Evolutionary conservation across 1,140 invertebrate genomes (phyloP).

Genomic region (Whitmania pigra): DNA sequence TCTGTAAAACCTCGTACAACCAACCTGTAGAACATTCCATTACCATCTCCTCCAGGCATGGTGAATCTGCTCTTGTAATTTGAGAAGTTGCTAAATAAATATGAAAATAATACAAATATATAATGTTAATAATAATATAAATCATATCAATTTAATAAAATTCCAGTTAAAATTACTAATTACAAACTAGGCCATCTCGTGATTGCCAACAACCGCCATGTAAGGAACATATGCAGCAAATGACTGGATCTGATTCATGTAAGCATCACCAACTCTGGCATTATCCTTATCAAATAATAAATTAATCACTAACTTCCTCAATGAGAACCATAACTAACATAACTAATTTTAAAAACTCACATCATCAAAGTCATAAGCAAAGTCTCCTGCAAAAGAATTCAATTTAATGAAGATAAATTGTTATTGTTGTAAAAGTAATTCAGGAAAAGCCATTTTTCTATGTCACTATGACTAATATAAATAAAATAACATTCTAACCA

Average conservation of each 20-base stretch:
- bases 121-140: too few species aligned
- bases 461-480: background rate
- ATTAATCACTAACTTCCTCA: background rate
- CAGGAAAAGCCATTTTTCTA: background rate
- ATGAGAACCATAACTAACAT: background rate
- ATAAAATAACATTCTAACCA: constrained; percentile 47
- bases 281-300: constrained; percentile 17
- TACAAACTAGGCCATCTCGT: constrained; percentile 38
- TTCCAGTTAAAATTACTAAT: background rate
- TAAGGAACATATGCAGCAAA: constrained; percentile 39
- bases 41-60: constrained; percentile 62
- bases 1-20: background rate
- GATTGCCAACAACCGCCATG: constrained; percentile 43
- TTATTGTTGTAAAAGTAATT: background rate
- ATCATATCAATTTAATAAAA: background rate
- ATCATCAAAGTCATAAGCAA: constrained; percentile 80
- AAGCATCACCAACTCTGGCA: constrained; percentile 26
- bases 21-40: constrained; percentile 70
- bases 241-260: constrained; percentile 35
- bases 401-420: background rate
- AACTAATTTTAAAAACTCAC: constrained; percentile 35
- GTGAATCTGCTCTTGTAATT: constrained; percentile 71
- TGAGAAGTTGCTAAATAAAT: constrained; percentile 63
- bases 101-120: constrained; percentile 3
- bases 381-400: constrained; percentile 48